Evolutionary conservation across 2,797 vertebrate species (phyloP), one percentile per base, ranked within the genome.

Genomic region (Microchirus variegatus): DNA sequence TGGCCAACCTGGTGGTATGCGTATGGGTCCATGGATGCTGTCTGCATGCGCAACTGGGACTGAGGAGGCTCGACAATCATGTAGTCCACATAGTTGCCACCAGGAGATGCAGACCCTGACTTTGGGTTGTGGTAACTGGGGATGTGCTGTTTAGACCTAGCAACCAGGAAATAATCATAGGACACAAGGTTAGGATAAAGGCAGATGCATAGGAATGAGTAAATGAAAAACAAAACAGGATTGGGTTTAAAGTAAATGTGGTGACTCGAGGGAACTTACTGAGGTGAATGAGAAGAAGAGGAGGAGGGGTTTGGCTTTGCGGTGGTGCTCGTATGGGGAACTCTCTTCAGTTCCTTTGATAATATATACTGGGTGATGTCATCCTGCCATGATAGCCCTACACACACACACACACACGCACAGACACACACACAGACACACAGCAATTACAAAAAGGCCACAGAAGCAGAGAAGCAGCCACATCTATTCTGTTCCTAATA

Each of bases 321-420:
- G 5, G 81, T 46, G 3, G 75, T 61, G 4, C 71, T 85, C 42
- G 93, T 91, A 48, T 94, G 95, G 9, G 97, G 97, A 62, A 99
- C 95, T 62, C 94, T 94, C 48, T 95, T 95, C 92, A 99, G 95
- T 91, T 98, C 97, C 90, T 95, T 96, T 2, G 96, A 95, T 84
- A 99, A 95, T 80, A 98, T 95, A 49, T 95, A 94, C 75, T 99
- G 97, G 1, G 97, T 99, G 85, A 98, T 92, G 79, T 96, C 94
- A 63, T 99, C 94, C 59, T 96, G 96, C 97, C 97, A 99, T 0
- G 97, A 98, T 69, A 98, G 87, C 80, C 96, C 97, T 99, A 82
- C 47, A 57, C 16, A 56, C 59, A 59, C 48, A 63, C 54, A 68
- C 40, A 73, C 46, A 81, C 36, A 75, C 48, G 48, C 36, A 18